Percentiles rank a stretch among this genome's conserved stretches.
phyloP scores from a whole-genome alignment of 2,113 vertebrate species.

The Loxodonta africana region DNA sequence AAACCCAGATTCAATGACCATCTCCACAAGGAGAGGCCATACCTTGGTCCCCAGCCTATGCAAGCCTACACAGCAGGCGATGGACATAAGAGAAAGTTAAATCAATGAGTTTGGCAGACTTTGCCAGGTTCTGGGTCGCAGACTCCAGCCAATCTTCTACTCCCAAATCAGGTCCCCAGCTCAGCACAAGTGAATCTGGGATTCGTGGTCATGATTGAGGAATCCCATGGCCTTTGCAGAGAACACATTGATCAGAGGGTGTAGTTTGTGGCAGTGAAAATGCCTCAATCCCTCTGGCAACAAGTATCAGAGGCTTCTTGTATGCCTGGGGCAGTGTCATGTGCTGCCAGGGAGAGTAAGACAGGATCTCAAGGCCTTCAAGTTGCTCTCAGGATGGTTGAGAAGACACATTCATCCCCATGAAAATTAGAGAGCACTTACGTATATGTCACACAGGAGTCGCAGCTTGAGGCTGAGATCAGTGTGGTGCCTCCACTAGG shows the following conservation, averaged over 20 bases:
- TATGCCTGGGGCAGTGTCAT: background rate
- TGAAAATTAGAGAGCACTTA: background rate
- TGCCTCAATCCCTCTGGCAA: background rate
- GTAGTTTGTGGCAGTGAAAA: background rate
- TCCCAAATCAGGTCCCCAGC: background rate
- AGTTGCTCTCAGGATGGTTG: background rate
- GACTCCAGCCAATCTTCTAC: background rate
- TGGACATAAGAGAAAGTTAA: background rate
- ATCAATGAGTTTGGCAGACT: background rate
- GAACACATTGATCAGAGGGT: background rate
- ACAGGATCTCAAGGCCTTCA: no score
- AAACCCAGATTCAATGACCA: constrained; percentile 11
- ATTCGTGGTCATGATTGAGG: background rate
- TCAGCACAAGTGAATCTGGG: background rate
- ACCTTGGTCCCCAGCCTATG: background rate
- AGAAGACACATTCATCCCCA: background rate
- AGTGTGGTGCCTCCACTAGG: background rate
- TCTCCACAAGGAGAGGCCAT: background rate
- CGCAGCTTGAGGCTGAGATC: background rate
- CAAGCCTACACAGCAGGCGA: background rate
- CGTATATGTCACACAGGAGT: background rate
- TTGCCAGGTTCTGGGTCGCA: background rate
- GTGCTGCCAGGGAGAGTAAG: background rate
- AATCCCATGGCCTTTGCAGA: background rate
- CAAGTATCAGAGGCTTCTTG: background rate